Percentiles rank a stretch among this genome's conserved stretches.
phyloP scores from a whole-genome alignment of 2,113 vertebrate genomes.

The Malurus cyaneus region DNA sequence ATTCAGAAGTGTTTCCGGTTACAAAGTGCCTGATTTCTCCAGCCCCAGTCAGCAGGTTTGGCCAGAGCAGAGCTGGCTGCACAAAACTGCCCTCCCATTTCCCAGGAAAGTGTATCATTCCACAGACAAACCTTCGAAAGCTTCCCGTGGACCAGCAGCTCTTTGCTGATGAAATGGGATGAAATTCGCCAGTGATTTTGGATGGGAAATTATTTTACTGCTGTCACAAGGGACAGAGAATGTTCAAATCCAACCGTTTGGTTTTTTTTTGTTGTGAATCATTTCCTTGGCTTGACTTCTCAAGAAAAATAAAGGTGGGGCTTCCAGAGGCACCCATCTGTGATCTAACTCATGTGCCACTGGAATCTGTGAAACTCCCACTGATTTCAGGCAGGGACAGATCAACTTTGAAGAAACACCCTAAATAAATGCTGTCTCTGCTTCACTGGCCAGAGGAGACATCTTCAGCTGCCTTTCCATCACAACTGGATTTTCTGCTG shows the following conservation, averaged over 20 bases:
- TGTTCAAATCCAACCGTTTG: background rate
- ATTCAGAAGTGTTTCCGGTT: background rate
- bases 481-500: background rate
- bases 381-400: background rate
- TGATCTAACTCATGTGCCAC: background rate
- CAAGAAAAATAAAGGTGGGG: conserved; percentile 21
- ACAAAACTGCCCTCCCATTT: background rate
- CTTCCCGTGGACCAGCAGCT: background rate
- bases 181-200: background rate
- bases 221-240: background rate
- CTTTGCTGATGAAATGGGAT: background rate
- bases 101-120: background rate
- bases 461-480: background rate
- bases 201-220: background rate
- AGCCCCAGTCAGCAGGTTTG: background rate
- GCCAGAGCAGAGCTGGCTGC: background rate
- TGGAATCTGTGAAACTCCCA: background rate
- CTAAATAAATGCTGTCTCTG: background rate
- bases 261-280: background rate
- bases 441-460: background rate
- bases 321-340: conserved; percentile 24
- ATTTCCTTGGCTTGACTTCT: background rate
- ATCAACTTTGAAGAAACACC: background rate
- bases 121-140: background rate
- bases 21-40: background rate